Base-by-base conservation (phyloP, 2,797 vertebrate genomes). In the Toxotes lorentzi region DNA sequence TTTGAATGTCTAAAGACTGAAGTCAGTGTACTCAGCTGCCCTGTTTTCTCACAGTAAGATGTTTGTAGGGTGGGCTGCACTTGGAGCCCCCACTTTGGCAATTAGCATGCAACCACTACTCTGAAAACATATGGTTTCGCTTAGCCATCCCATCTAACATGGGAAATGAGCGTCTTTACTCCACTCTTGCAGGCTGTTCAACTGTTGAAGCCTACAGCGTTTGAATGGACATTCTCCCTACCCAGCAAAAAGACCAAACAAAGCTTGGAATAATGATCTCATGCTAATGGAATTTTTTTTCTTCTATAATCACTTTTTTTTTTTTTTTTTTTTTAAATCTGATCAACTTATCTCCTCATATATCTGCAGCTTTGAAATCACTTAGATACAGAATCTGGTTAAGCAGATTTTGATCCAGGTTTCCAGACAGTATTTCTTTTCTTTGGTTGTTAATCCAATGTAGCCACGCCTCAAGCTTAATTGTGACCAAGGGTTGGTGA, bases 91-190 rank as follows among this genome's bases (percentile, higher is more conserved):
- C 75, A 51, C 74, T 88, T 62, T 73, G 85, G 88, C 89, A 93
- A 94, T 94, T 93, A 94, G 90, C 85, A 89, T 85, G 84, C 82
- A 92, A 86, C 84, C 74, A 60, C 82, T 58, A 70, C 79, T 85
- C 70, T 59, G 35, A 67, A 72, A 86, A 91, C 95, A 95, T 90
- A 95, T 95, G 95, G 90, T 90, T 95, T 92, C 90, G 93, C 87
- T 95, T 94, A 94, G 58, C 72, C 61, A 17, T 79, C 85, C 85
- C 86, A 59, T 86, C 84, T 76, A 77, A 88, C 90, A 90, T 94
- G 93, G 94, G 93, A 95, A 94, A 91, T 61, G n/a, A 87, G 80
- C 80, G 43, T 86, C 86, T 90, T 82, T 83, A 41, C 78, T 83
- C 53, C 5, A 60, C 3, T 63, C 86, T 89, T 34, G 56, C 58